A percentile compares a stretch with the other conserved stretches of the same genome.
phyloP scores from a whole-genome alignment of 1,140 invertebrate genomes.

The Drosophila parvula region DNA sequence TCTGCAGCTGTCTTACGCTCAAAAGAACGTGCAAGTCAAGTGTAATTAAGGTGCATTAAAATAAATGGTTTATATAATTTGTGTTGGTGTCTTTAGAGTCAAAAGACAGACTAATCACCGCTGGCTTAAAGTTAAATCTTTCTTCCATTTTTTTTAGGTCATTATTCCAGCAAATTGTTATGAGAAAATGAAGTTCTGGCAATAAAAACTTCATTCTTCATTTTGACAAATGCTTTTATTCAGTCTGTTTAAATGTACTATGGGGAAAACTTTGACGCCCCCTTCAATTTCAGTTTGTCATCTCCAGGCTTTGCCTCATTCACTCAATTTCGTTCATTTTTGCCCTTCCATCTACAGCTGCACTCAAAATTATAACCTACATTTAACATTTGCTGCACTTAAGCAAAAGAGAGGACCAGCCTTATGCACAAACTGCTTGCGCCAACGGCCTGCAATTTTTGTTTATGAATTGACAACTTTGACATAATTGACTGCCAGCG shows the following conservation, averaged over 20 bases:
- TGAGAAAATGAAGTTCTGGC: conserved; percentile 17
- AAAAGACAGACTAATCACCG: too few species aligned
- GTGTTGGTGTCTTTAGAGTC: background rate
- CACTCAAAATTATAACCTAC: conserved; percentile 71
- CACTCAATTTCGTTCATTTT: conserved; percentile 14
- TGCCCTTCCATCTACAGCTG: conserved; percentile 30
- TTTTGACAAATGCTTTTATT: conserved; percentile 8
- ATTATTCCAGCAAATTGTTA: background rate
- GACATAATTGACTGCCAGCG: conserved; percentile 78
- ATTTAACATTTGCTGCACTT: conserved; percentile 64
- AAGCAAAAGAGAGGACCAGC: background rate
- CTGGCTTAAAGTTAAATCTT: too few species aligned
- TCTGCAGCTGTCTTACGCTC: too few species aligned
- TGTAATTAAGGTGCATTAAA: too few species aligned
- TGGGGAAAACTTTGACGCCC: conserved; percentile 14
- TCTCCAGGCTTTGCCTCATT: conserved; percentile 14
- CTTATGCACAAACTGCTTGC: conserved; percentile 61
- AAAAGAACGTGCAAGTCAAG: too few species aligned
- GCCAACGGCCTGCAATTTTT: conserved; percentile 65
- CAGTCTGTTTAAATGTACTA: background rate
- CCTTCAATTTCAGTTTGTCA: conserved; percentile 28
- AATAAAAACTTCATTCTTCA: conserved; percentile 22
- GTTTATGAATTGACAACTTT: conserved; percentile 77
- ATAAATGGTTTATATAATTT: too few species aligned
- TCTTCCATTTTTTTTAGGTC: background rate